phyloP scores from a whole-genome alignment of 2,888 invertebrate genomes.

The Leptopilina myrica region DNA sequence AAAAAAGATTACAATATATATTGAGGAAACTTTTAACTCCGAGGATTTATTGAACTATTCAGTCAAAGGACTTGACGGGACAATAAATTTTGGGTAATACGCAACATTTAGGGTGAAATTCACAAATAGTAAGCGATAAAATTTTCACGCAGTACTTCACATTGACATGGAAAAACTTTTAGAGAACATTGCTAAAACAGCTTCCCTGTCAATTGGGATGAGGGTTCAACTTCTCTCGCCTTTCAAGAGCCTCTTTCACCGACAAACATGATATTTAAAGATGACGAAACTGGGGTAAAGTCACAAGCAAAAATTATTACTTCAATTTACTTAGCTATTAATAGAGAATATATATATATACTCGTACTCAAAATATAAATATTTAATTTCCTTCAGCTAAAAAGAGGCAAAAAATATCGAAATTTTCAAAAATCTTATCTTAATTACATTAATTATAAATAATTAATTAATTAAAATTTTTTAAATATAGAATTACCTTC shows the following conservation, averaged over 20 bases:
- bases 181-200: constrained; percentile 1
- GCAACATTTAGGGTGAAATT: neutral
- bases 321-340: neutral
- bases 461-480: too few relatives aligned
- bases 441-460: too few relatives aligned
- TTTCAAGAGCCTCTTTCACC: neutral
- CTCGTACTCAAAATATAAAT: neutral
- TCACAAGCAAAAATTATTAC: neutral
- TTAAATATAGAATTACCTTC: too few relatives aligned
- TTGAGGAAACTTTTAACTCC: neutral
- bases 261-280: neutral
- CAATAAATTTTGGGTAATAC: neutral
- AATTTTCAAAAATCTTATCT: too few relatives aligned
- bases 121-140: constrained; percentile 7
- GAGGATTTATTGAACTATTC: neutral
- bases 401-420: neutral
- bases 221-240: neutral
- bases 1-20: neutral
- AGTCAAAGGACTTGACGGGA: neutral
- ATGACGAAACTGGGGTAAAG: neutral
- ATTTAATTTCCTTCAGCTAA: neutral
- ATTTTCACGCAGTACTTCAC: neutral
- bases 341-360: neutral
- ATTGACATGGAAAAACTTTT: constrained; percentile 7
- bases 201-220: constrained; percentile 8